phyloP scores from a whole-genome alignment of 2,113 vertebrate genomes.

The Microcebus tavaratra region DNA sequence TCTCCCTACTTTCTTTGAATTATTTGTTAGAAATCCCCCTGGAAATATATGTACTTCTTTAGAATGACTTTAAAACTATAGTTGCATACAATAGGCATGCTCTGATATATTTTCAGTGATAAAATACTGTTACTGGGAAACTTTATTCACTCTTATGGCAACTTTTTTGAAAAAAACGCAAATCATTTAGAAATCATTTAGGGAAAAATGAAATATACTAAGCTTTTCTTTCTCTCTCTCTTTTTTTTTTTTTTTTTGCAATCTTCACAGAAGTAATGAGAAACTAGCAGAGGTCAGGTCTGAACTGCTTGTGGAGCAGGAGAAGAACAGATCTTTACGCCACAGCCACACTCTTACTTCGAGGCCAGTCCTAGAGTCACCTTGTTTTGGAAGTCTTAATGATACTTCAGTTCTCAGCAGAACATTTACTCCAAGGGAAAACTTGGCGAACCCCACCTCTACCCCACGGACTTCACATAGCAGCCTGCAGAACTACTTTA shows the following conservation, averaged over 20 bases:
- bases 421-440: conserved; percentile 81
- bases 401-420: conserved; percentile 78
- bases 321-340: conserved; percentile 84
- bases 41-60: background rate
- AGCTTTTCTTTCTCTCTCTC: background rate
- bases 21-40: background rate
- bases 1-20: background rate
- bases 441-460: conserved; percentile 75
- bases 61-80: background rate
- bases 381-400: conserved; percentile 80
- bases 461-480: conserved; percentile 75
- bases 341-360: conserved; percentile 79
- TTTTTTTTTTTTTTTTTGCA: background rate
- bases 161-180: background rate
- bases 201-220: background rate
- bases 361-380: conserved; percentile 81
- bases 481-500: conserved; percentile 87
- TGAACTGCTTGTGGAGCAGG: conserved; percentile 85
- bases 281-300: conserved; percentile 87
- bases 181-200: background rate
- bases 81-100: too few relatives aligned
- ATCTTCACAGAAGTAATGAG: conserved; percentile 86
- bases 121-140: background rate
- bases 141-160: background rate
- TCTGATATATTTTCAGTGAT: background rate